Evolutionary conservation across 35 echinoderm and acorn worm species (phyloP).

Genomic region (Patiria miniata): DNA sequence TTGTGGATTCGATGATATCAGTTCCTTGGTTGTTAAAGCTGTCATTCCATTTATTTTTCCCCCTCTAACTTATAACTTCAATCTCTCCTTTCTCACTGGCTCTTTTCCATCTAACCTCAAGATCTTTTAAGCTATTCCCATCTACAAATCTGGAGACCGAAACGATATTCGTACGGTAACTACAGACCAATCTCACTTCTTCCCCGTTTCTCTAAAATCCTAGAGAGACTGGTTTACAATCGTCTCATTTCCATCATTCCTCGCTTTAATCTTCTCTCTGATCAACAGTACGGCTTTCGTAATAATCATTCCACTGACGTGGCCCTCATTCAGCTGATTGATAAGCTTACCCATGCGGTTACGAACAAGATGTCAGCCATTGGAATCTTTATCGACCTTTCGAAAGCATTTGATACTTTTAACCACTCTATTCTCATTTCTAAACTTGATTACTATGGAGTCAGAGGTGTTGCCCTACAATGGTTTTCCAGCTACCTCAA

Average conservation of each 20-base stretch:
- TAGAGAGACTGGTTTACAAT: not conserved
- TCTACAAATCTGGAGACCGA: not conserved
- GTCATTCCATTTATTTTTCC: not conserved
- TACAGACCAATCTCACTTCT: not conserved
- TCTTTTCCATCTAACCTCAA: constrained; percentile 36
- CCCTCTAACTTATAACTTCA: constrained; percentile 61
- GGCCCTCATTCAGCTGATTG: not conserved
- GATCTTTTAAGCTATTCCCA: not conserved
- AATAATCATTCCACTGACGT: not conserved
- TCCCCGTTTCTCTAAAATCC: not conserved
- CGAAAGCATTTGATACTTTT: constrained; percentile 32
- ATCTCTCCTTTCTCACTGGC: constrained; percentile 40
- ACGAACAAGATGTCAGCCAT: not conserved
- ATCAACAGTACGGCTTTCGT: not conserved
- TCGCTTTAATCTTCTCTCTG: not conserved
- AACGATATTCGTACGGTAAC: not conserved
- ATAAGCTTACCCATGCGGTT: not conserved
- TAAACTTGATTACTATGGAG: constrained; percentile 35
- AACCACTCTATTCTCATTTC: not conserved
- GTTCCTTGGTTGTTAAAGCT: constrained; percentile 38
- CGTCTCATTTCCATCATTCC: not conserved
- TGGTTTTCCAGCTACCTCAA: not conserved
- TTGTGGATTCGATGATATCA: constrained; percentile 22
- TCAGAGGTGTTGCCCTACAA: not conserved
- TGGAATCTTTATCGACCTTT: constrained; percentile 25